These are phyloP conservation scores for Xenops minutus DNA, from an alignment of 2,797 vertebrate genomes.

Conservation along the genomic window DNA sequence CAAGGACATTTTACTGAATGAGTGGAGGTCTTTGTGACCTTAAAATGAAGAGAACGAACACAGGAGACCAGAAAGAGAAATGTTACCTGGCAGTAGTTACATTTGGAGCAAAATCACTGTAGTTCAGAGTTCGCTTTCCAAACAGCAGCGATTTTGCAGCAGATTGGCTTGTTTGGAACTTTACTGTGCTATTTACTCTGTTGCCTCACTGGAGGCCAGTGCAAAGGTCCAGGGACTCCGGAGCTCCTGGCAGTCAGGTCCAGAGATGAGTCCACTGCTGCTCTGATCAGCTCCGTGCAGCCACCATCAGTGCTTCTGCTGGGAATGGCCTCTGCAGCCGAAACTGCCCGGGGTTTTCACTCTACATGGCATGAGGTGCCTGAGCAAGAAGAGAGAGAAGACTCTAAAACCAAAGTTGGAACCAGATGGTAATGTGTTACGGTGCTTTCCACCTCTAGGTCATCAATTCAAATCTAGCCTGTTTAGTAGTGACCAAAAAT, in stretches of 20 bases:
- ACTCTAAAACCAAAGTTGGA: background rate
- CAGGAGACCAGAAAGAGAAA: background rate
- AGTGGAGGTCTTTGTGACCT: background rate
- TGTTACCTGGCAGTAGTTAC: background rate
- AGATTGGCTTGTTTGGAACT: background rate
- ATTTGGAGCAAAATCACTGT: background rate
- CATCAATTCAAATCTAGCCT: slow-evolving; percentile 25
- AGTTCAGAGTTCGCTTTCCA: background rate
- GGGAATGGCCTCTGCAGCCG: background rate
- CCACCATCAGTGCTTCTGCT: background rate
- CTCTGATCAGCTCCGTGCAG: background rate
- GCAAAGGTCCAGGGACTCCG: background rate
- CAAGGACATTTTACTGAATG: background rate
- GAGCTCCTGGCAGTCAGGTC: background rate
- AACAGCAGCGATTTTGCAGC: background rate
- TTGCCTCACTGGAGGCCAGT: background rate
- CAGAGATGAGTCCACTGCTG: background rate
- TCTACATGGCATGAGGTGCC: background rate
- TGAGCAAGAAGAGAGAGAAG: background rate
- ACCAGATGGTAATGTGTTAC: slow-evolving; percentile 29
- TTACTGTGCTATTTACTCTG: background rate
- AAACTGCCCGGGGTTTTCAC: background rate
- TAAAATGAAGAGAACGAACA: background rate
- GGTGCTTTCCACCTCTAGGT: slow-evolving; percentile 34
- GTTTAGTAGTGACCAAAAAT: slow-evolving; percentile 39